These are phyloP conservation scores for Uropetala carovei DNA, from an alignment of 2,888 invertebrate species.

Conservation along the genomic window DNA sequence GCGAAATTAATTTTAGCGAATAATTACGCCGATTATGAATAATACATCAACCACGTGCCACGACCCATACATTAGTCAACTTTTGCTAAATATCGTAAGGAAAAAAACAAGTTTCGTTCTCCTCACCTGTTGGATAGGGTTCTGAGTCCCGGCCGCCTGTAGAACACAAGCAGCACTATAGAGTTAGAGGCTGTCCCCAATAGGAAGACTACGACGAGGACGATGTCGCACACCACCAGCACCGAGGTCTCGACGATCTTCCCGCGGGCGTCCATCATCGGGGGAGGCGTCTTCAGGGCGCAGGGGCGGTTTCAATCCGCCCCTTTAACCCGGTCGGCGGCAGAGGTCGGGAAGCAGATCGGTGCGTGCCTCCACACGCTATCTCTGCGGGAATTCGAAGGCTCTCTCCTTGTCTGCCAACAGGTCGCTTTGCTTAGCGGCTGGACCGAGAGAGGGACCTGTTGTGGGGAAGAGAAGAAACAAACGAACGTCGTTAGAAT, in stretches of 20 bases:
- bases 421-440: background rate
- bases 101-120: slow-evolving; percentile 64
- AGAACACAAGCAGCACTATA: slow-evolving; percentile 85
- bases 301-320: slow-evolving; percentile 14
- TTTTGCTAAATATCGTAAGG: too few species aligned
- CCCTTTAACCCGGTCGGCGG: slow-evolving; percentile 51
- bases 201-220: slow-evolving; percentile 75
- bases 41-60: too few species aligned
- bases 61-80: too few species aligned
- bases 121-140: slow-evolving; percentile 88
- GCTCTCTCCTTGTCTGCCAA: slow-evolving; percentile 17
- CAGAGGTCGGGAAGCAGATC: background rate
- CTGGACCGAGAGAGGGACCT: slow-evolving; percentile 27
- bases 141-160: slow-evolving; percentile 83
- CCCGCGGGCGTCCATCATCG: slow-evolving; percentile 47
- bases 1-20: too few species aligned
- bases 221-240: slow-evolving; percentile 66
- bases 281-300: background rate
- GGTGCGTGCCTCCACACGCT: background rate
- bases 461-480: background rate
- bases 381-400: slow-evolving; percentile 6
- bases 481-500: background rate
- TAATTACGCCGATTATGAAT: too few species aligned
- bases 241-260: slow-evolving; percentile 50
- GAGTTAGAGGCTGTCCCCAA: slow-evolving; percentile 85